Base-by-base conservation (phyloP, 2,888 invertebrate species). In the Pristionchus entomophagus region DNA sequence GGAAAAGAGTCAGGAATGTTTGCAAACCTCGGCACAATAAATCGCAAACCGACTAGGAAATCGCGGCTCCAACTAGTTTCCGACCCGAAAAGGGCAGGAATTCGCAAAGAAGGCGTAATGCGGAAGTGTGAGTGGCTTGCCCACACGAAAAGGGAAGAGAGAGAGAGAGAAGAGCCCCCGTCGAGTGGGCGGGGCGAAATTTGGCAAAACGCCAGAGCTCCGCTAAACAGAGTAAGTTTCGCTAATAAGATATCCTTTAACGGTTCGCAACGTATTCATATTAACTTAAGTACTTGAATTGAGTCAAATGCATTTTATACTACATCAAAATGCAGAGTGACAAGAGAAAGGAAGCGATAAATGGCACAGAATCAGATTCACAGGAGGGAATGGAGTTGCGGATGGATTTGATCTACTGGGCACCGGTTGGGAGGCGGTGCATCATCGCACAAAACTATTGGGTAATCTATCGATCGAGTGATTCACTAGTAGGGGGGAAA, bases 321-420 rank as follows among this genome's bases (percentile, higher is more conserved):
- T 73, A 73, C 73, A 73, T 41, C n/a, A 12, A 17, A 73, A 73
- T 73, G 73, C 45, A 73, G 73, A 45, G 19, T 73, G 73, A 73
- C 73, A 73, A 73, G 19, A 6, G 41, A 45, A 45, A 45, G 3
- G 6, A 6, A 5, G 41, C 38, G 32, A 35, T 4, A 73, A 73
- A 73, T 73, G 73, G 73, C 73, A 73, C 73, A 73, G 73, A 73
- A 73, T 41, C 10, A 26, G 41, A 73, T 73, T 73, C 73, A 73
- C 73, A 73, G 73, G 65, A 22, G 65, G n/a, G 35, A n/a, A 41
- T 73, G n/a, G 45, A 73, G 22, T 17, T n/a, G 14, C 35, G 65
- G 62, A 29, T 29, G 19, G 56, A 56, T 73, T 73, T 38, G 12
- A 73, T 73, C 26, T 73, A 69, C 45, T 41, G 41, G 2, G 4